These are phyloP conservation scores for Cirrhinus molitorella DNA, from an alignment of 2,797 vertebrate genomes.

Conservation along the genomic window DNA sequence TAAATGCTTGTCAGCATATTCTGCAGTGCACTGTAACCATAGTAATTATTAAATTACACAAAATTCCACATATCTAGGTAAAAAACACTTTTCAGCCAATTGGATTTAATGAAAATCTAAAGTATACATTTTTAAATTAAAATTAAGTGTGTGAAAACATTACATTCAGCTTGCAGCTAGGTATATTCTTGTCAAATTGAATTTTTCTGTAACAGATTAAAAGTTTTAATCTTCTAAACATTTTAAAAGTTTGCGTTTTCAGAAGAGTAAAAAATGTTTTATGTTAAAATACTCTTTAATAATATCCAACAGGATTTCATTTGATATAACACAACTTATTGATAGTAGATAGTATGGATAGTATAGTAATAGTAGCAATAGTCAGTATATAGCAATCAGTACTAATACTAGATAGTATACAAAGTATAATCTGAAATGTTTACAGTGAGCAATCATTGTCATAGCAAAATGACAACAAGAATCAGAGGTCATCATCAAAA, in stretches of 20 bases:
- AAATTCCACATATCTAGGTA: neutral
- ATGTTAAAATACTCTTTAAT: neutral
- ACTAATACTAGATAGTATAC: neutral
- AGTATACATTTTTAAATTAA: neutral
- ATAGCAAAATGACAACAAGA: slow-evolving; percentile 14
- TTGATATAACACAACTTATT: slow-evolving; percentile 5
- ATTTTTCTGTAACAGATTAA: neutral
- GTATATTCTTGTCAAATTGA: too few species aligned
- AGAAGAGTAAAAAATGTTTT: neutral
- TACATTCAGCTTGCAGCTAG: neutral
- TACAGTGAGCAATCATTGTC: neutral
- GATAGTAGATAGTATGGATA: neutral
- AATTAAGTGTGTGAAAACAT: neutral
- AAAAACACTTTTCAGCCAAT: neutral
- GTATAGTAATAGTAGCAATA: neutral
- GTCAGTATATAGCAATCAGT: neutral
- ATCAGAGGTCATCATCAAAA: neutral
- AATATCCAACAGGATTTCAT: neutral
- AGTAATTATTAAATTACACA: neutral
- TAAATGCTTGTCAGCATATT: neutral
- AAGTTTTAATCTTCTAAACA: too few species aligned
- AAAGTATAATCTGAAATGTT: neutral
- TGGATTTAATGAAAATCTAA: neutral
- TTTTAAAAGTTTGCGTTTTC: neutral
- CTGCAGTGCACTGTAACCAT: neutral